A percentile compares a stretch with the other conserved stretches of the same genome.
These are phyloP conservation scores for Hirtodrosophila cameraria DNA, from an alignment of 2,888 invertebrate genomes.

Conservation along the genomic window DNA sequence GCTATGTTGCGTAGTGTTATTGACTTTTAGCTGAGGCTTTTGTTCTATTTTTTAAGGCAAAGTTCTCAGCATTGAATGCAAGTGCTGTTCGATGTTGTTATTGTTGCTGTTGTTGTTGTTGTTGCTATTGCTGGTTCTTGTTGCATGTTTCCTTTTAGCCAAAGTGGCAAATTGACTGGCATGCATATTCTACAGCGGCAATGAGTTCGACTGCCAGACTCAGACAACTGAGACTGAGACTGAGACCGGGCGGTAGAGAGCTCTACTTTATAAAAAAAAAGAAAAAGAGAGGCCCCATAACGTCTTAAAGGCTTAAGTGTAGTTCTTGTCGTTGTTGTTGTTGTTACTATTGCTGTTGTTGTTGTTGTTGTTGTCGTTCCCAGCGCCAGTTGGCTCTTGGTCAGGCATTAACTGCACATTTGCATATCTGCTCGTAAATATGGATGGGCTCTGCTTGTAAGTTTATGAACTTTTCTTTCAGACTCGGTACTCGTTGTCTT, in stretches of 20 bases:
- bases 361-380: slow-evolving; percentile 46
- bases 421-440: slow-evolving; percentile 79
- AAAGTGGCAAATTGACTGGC: slow-evolving; percentile 81
- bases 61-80: slow-evolving; percentile 66
- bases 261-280: slow-evolving; percentile 27
- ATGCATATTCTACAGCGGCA: slow-evolving; percentile 65
- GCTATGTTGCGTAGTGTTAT: slow-evolving; percentile 56
- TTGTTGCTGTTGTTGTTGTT: slow-evolving; percentile 29
- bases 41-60: slow-evolving; percentile 70
- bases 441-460: slow-evolving; percentile 65
- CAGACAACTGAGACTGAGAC: slow-evolving; percentile 31
- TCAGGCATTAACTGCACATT: slow-evolving; percentile 71
- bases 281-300: slow-evolving; percentile 18
- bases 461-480: slow-evolving; percentile 61
- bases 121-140: slow-evolving; percentile 43
- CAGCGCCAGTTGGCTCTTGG: slow-evolving; percentile 65
- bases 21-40: slow-evolving; percentile 62
- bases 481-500: too few species aligned
- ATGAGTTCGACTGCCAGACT: slow-evolving; percentile 55
- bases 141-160: slow-evolving; percentile 77
- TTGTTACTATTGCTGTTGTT: slow-evolving; percentile 31
- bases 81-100: slow-evolving; percentile 65
- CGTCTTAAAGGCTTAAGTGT: slow-evolving; percentile 76
- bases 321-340: slow-evolving; percentile 33
- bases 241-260: neutral